phyloP scores from a whole-genome alignment of 1,140 invertebrate genomes.

The Calliopsis andreniformis region DNA sequence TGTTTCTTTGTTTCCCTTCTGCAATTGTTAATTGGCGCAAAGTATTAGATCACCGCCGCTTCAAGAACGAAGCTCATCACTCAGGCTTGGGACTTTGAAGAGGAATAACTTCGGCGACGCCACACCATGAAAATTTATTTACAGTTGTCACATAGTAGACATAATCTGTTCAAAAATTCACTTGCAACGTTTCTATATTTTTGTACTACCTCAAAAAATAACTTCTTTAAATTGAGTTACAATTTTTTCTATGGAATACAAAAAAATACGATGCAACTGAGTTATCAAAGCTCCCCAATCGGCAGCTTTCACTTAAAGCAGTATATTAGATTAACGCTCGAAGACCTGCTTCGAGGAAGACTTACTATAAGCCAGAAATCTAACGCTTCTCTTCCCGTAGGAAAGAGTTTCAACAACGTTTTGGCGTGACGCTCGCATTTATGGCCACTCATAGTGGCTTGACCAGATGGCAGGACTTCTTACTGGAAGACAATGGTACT shows the following conservation, averaged over 20 bases:
- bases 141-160: slow-evolving; percentile 13
- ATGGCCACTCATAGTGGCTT: slow-evolving; percentile 94
- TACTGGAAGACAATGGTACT: slow-evolving; percentile 71
- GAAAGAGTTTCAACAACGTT: slow-evolving; percentile 90
- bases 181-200: not conserved
- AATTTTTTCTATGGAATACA: too few species aligned
- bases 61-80: slow-evolving; percentile 29
- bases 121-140: slow-evolving; percentile 24
- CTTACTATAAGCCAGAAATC: not conserved
- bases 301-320: not conserved
- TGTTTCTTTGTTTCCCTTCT: slow-evolving; percentile 25
- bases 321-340: not conserved
- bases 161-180: not conserved
- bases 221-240: too few species aligned
- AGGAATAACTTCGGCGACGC: slow-evolving; percentile 28
- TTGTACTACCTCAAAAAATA: not conserved
- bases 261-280: not conserved
- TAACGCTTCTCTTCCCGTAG: slow-evolving; percentile 80
- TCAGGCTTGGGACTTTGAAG: slow-evolving; percentile 31
- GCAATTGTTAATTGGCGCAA: slow-evolving; percentile 21
- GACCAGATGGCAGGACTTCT: slow-evolving; percentile 92
- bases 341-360: not conserved
- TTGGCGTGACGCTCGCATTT: slow-evolving; percentile 92
- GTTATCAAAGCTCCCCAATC: not conserved
- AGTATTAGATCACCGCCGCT: slow-evolving; percentile 25